phyloP scores from a whole-genome alignment of 2,113 vertebrate genomes.

The Ammodytes dubius region DNA sequence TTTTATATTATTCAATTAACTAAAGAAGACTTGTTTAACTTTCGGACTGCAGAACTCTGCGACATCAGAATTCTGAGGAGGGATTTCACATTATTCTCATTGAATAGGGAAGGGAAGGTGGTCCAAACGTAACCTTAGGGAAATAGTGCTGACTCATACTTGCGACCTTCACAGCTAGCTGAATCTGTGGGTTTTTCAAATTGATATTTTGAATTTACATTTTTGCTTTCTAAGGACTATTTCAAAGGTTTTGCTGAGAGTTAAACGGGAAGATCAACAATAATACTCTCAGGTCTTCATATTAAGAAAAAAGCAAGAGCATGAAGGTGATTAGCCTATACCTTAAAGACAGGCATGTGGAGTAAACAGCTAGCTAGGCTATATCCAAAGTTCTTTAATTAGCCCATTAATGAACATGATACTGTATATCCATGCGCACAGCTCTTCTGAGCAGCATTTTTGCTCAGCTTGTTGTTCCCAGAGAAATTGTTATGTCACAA shows the following conservation, averaged over 20 bases:
- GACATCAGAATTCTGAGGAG: too few species aligned
- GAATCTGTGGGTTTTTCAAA: not conserved
- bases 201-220: constrained; percentile 8
- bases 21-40: too few species aligned
- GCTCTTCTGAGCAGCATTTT: too few species aligned
- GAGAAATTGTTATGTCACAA: not conserved
- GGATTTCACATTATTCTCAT: constrained; percentile 15
- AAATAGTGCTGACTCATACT: not conserved
- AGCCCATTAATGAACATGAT: too few species aligned
- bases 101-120: constrained; percentile 4
- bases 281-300: not conserved
- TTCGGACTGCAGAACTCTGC: too few species aligned
- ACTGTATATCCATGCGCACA: too few species aligned
- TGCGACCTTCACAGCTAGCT: constrained; percentile 12
- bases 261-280: not conserved
- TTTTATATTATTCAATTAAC: constrained; percentile 46
- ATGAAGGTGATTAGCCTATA: not conserved
- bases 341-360: not conserved
- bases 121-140: constrained; percentile 23
- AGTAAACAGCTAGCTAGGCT: not conserved
- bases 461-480: not conserved
- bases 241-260: not conserved
- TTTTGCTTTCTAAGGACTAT: constrained; percentile 6
- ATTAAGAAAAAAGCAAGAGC: not conserved
- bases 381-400: not conserved